phyloP scores from a whole-genome alignment of 37 sponge, comb jelly and placozoan genomes.

The Mnemiopsis leidyi region DNA sequence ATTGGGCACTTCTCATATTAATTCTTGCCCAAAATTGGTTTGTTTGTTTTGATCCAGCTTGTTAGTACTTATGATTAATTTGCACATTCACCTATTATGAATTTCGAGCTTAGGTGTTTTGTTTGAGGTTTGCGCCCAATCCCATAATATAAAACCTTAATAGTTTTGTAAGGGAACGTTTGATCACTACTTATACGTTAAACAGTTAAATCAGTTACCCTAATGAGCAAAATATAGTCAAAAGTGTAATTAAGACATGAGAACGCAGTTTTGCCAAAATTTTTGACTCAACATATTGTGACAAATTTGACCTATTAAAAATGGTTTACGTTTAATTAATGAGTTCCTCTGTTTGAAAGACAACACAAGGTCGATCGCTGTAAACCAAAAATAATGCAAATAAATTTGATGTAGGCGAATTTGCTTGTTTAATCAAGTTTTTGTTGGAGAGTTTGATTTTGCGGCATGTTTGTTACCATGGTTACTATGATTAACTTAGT shows the following conservation, averaged over 20 bases:
- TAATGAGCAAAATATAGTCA: too few relatives aligned
- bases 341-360: not conserved
- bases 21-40: not conserved
- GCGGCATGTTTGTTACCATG: conserved; percentile 47
- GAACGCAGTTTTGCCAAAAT: too few relatives aligned
- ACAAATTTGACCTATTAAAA: not conserved
- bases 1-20: not conserved
- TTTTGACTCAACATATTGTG: not conserved
- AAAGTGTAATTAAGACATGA: too few relatives aligned
- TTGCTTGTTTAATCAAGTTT: not conserved
- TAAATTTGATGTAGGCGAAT: not conserved
- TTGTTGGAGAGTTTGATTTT: conserved; percentile 11
- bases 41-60: not conserved
- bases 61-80: not conserved
- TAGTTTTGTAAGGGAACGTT: too few relatives aligned
- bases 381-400: too few relatives aligned
- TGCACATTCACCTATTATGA: not conserved
- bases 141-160: too few relatives aligned
- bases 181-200: too few relatives aligned
- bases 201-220: too few relatives aligned
- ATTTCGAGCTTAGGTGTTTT: too few relatives aligned
- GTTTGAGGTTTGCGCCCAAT: too few relatives aligned
- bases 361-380: too few relatives aligned
- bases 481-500: not conserved
- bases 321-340: not conserved